phyloP scores from a whole-genome alignment of 2,113 vertebrate species.

The Mionectes macconnelli region DNA sequence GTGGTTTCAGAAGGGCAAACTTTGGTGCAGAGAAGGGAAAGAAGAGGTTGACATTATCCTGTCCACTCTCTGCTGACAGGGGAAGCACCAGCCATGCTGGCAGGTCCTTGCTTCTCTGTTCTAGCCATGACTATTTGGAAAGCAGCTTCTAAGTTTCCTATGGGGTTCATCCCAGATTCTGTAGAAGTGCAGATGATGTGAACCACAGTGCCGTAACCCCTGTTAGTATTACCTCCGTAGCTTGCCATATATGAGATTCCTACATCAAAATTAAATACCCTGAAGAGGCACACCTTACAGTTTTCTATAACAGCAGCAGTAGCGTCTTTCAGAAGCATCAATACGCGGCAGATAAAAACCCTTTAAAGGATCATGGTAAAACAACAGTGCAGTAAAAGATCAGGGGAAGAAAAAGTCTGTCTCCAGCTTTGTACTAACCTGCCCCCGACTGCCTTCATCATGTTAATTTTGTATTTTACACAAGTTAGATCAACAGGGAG shows the following conservation, averaged over 20 bases:
- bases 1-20: not conserved
- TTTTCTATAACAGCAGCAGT: not conserved
- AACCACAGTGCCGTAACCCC: not conserved
- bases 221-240: not conserved
- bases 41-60: not conserved
- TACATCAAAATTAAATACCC: not conserved
- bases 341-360: not conserved
- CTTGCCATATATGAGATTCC: not conserved
- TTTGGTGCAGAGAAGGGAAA: not conserved
- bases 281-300: not conserved
- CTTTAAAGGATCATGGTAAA: not conserved
- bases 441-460: not conserved
- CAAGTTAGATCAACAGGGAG: not conserved
- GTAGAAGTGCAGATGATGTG: not conserved
- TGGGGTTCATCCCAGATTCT: not conserved
- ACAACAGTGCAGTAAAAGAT: not conserved
- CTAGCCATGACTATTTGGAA: not conserved
- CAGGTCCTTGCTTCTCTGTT: not conserved
- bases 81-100: not conserved
- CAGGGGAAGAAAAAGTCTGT: not conserved
- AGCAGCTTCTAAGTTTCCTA: not conserved
- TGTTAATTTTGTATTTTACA: slow-evolving; percentile 24
- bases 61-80: not conserved
- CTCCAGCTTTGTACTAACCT: not conserved
- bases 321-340: not conserved